Evolutionary conservation across 2,797 vertebrate genomes (phyloP).

Genomic region (Poeciliopsis presidionis): DNA sequence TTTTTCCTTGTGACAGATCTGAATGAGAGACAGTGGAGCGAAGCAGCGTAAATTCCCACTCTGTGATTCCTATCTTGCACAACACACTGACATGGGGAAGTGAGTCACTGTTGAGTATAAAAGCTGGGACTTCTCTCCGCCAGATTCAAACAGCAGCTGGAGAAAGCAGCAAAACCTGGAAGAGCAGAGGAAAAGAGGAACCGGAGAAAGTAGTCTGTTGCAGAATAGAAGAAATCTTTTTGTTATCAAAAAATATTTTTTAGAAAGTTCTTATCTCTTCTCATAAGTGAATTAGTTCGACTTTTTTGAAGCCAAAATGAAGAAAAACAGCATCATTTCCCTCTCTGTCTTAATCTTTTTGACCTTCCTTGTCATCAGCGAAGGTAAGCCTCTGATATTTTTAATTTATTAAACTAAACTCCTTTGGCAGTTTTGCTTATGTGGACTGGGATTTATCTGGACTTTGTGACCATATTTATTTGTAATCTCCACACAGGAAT

Average conservation of each 20-base stretch:
- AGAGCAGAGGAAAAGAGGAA: conserved; percentile 16
- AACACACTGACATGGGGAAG: conserved; percentile 22
- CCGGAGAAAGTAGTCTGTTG: conserved; percentile 10
- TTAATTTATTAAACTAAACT: background rate
- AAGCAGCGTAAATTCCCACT: conserved; percentile 55
- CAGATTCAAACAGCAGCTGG: conserved; percentile 53
- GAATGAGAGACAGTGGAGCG: background rate
- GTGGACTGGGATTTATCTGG: conserved; percentile 16
- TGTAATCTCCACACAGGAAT: conserved; percentile 55
- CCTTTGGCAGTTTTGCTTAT: background rate
- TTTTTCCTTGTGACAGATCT: conserved; percentile 24
- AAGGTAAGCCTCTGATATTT: conserved; percentile 59
- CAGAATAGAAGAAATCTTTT: conserved; percentile 2
- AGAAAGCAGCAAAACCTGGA: conserved; percentile 25
- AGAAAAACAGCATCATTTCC: conserved; percentile 52
- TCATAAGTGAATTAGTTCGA: conserved; percentile 1
- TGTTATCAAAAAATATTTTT: conserved; percentile 6
- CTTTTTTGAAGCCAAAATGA: conserved; percentile 47
- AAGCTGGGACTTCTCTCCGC: conserved; percentile 34
- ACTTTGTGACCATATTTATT: conserved; percentile 37
- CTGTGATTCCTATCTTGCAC: conserved; percentile 48
- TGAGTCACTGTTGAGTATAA: conserved; percentile 66
- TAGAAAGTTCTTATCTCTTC: conserved; percentile 5
- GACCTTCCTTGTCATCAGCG: conserved; percentile 44
- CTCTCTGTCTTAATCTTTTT: conserved; percentile 49